Percentiles rank a stretch among this genome's conserved stretches.
Conservation (phyloP, 2,797 vertebrate species). For the Eospalax fontanierii region DNA sequence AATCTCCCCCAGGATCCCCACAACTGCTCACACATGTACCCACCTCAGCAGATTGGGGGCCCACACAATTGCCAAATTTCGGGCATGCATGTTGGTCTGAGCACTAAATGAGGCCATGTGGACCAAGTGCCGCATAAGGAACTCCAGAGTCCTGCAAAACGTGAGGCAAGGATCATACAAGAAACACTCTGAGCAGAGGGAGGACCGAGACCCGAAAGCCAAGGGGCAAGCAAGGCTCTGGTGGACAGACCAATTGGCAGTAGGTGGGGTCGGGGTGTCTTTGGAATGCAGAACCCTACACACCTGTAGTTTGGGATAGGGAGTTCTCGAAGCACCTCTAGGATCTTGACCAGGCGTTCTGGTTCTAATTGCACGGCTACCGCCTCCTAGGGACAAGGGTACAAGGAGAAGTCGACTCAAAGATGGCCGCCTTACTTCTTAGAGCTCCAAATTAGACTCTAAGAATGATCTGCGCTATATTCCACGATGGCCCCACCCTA, state of each 20-base stretch:
- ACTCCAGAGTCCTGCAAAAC: constrained; percentile 94
- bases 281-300: neutral
- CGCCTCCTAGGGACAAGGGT: constrained; percentile 91
- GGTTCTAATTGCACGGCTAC: constrained; percentile 96
- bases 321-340: constrained; percentile 95
- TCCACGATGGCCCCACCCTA: accelerated
- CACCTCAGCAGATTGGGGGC: constrained; percentile 98
- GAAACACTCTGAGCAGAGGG: accelerated
- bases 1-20: neutral
- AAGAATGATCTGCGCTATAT: neutral
- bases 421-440: neutral
- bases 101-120: constrained; percentile 92
- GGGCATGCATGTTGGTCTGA: constrained; percentile 96
- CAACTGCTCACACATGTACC: neutral
- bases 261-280: neutral
- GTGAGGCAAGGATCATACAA: neutral
- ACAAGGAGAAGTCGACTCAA: neutral
- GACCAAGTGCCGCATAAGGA: constrained; percentile 95
- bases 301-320: constrained; percentile 94
- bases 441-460: neutral
- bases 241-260: neutral
- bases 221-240: neutral
- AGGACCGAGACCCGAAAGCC: neutral
- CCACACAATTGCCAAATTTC: constrained; percentile 98
- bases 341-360: constrained; percentile 95